phyloP scores from a whole-genome alignment of 2,113 vertebrate species.

The Polypterus bichir region DNA sequence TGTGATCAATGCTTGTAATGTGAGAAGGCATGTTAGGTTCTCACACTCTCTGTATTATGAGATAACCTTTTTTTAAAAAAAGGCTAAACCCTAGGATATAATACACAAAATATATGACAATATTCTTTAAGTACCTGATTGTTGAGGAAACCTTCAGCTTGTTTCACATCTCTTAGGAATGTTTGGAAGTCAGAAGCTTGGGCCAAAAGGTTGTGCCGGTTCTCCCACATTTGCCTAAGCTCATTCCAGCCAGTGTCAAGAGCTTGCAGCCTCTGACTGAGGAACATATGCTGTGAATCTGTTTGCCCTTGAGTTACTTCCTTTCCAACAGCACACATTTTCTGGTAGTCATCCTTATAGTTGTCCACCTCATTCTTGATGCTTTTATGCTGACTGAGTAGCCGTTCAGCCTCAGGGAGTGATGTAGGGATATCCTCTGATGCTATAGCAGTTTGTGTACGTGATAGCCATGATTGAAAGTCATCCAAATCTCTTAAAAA shows the following conservation, averaged over 20 bases:
- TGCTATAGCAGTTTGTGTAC: constrained; percentile 75
- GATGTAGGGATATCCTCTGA: constrained; percentile 80
- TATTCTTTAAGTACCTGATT: constrained; percentile 58
- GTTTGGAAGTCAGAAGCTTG: constrained; percentile 78
- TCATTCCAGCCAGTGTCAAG: constrained; percentile 86
- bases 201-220: constrained; percentile 70
- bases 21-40: no score
- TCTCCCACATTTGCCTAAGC: constrained; percentile 83
- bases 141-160: constrained; percentile 81
- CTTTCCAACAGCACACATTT: constrained; percentile 65
- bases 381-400: constrained; percentile 70
- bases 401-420: constrained; percentile 65
- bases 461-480: constrained; percentile 82
- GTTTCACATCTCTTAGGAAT: constrained; percentile 78
- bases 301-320: constrained; percentile 77
- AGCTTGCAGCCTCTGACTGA: constrained; percentile 76
- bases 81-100: no score
- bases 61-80: no score
- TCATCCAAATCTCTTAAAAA: constrained; percentile 82
- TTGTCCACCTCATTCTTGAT: constrained; percentile 84
- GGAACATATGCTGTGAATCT: constrained; percentile 74
- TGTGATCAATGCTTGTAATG: no score
- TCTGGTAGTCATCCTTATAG: constrained; percentile 74
- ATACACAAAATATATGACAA: no score
- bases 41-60: no score